A percentile compares a stretch with the other conserved stretches of the same genome.
These are phyloP conservation scores for Tricholaema leucomelas DNA, from an alignment of 2,113 vertebrate genomes.

Conservation along the genomic window DNA sequence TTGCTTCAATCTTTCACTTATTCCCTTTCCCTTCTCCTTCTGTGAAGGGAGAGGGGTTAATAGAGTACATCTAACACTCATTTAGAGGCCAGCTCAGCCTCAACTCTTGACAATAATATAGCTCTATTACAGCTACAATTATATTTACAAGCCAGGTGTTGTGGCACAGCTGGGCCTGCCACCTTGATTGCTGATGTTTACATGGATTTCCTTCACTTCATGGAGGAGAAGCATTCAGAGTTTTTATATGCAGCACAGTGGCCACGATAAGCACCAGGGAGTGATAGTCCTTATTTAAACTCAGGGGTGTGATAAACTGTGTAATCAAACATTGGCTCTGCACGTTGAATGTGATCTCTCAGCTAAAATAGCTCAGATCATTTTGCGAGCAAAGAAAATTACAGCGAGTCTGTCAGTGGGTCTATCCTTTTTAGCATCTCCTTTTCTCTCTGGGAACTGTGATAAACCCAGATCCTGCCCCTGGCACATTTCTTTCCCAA, in stretches of 20 bases:
- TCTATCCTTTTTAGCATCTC: neutral
- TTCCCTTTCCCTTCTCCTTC: too few species aligned
- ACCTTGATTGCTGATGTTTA: neutral
- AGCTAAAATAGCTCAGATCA: neutral
- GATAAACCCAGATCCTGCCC: neutral
- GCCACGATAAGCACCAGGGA: neutral
- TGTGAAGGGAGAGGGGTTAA: too few species aligned
- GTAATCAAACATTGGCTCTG: conserved; percentile 22
- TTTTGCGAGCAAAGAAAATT: neutral
- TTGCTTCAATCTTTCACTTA: too few species aligned
- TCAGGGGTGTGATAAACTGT: conserved; percentile 33
- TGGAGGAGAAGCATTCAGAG: neutral
- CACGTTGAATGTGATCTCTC: neutral
- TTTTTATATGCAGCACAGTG: conserved; percentile 13
- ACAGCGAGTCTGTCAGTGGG: neutral
- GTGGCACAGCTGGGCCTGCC: neutral
- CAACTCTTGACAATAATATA: neutral
- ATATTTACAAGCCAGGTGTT: neutral
- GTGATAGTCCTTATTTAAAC: conserved; percentile 49
- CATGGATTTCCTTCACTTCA: neutral
- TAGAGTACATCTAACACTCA: too few species aligned
- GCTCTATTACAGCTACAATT: neutral
- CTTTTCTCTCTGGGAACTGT: neutral
- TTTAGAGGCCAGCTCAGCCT: too few species aligned
- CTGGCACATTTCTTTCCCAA: neutral